Evolutionary conservation across 2,888 invertebrate species (phyloP).

Genomic region (Pristionchus japonicus): DNA sequence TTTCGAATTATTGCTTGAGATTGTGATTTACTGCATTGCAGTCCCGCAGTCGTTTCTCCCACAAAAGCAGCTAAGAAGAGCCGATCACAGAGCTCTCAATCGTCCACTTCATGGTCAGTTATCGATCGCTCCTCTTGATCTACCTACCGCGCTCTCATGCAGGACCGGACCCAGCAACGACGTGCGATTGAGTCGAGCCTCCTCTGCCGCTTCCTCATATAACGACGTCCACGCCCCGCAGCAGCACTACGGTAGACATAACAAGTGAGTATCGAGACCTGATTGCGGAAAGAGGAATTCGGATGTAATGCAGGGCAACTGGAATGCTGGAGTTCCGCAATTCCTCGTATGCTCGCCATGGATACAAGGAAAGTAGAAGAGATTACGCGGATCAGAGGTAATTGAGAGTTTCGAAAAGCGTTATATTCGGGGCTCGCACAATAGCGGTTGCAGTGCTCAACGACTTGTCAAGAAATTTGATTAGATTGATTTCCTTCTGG

Average conservation of each 20-base stretch:
- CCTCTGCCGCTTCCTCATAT: neutral
- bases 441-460: too few relatives aligned
- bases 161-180: neutral
- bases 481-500: too few relatives aligned
- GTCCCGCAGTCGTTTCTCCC: neutral
- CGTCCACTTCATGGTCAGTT: conserved; percentile 7
- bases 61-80: neutral
- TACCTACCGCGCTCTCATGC: neutral
- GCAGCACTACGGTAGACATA: conserved; percentile 6
- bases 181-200: neutral
- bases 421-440: too few relatives aligned
- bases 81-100: neutral
- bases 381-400: neutral
- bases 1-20: neutral
- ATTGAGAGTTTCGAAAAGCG: too few relatives aligned
- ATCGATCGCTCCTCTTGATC: neutral
- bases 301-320: neutral
- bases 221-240: neutral
- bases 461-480: too few relatives aligned
- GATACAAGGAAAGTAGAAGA: neutral
- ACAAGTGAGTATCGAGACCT: neutral
- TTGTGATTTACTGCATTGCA: neutral
- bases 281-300: neutral
- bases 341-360: neutral
- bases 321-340: neutral